Base-by-base conservation (phyloP, 2,113 vertebrate genomes). In the Plestiodon gilberti region DNA sequence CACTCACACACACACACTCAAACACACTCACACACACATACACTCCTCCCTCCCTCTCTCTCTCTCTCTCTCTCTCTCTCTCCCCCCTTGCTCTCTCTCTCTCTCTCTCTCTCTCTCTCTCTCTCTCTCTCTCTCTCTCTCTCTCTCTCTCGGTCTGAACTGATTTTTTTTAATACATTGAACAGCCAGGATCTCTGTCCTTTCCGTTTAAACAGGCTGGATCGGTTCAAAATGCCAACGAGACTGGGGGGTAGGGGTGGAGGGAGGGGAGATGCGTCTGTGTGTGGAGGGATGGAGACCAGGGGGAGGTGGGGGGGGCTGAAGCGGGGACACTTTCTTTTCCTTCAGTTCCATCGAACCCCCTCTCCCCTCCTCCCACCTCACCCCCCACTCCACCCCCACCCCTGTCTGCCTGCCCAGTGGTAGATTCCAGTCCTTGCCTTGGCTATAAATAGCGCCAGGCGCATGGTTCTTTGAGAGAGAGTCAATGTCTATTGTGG, bases 161-260 rank as follows among this genome's bases (percentile, higher is more conserved):
- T 85, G 43, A 67, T 81, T 81, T 82, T 73, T 96, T 96, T 97
- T 97, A 97, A 98, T 98, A 98, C 97, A 98, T 98, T 98, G 97
- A 98, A 96, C 96, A 97, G 96, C 96, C 96, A 96, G 97, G 97
- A 97, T 97, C 98, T 96, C 98, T 98, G 98, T 99, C 97, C 98
- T 98, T 98, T 98, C 97, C 96, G 98, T 99, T 99, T 99, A 98
- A 99, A 98, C 98, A 98, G 97, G 97, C 98, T 97, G 97, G 98
- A 94, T 92, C 92, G 93, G 97, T 95, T 97, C 98, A 98, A 96
- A 92, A 95, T 95, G 94, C 91, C 93, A 94, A 95, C 94, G 95
- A 97, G 97, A 95, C 96, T 94, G 94, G 96, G 96, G 95, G 97
- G 96, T 94, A 92, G 95, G 93, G 90, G 93, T 91, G 94, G 90